Conservation (phyloP, 2,113 vertebrate species). For the Sakesphorus luctuosus region DNA sequence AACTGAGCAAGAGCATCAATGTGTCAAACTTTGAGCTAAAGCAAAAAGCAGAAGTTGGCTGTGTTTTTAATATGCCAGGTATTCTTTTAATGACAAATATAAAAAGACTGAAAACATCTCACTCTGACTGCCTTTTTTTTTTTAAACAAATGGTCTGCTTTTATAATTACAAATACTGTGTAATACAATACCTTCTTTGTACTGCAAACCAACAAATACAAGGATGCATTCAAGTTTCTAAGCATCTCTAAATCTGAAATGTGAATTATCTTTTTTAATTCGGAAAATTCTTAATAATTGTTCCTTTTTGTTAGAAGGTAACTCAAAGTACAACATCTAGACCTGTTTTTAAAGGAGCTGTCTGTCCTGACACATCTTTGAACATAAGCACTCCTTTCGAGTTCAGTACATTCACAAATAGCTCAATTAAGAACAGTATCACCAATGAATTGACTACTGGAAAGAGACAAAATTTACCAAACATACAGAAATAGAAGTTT, state of each 20-base stretch:
- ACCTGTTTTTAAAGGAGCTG: conserved; percentile 63
- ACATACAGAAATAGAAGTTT: conserved; percentile 71
- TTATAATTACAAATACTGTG: conserved; percentile 74
- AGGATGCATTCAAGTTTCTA: conserved; percentile 69
- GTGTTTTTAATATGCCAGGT: conserved; percentile 73
- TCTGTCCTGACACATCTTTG: conserved; percentile 52
- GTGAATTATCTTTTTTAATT: conserved; percentile 31
- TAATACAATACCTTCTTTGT: conserved; percentile 71
- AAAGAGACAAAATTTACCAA: conserved; percentile 68
- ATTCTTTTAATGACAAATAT: conserved; percentile 83
- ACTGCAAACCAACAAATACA: conserved; percentile 77
- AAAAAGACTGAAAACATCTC: conserved; percentile 78
- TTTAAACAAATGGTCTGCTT: conserved; percentile 67
- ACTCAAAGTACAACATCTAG: conserved; percentile 49
- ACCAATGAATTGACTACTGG: conserved; percentile 74
- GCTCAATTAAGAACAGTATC: conserved; percentile 74
- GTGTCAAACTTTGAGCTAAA: conserved; percentile 59
- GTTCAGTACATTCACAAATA: conserved; percentile 64
- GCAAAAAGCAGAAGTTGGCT: conserved; percentile 68
- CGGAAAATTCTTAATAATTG: conserved; percentile 21
- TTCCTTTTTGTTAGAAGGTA: conserved; percentile 51
- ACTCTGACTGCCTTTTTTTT: conserved; percentile 68
- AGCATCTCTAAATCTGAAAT: conserved; percentile 66
- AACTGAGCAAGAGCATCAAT: conserved; percentile 27
- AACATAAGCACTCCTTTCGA: conserved; percentile 44